Evolutionary conservation across 2,888 invertebrate species (phyloP).

Genomic region (Dastarcus helophoroides): DNA sequence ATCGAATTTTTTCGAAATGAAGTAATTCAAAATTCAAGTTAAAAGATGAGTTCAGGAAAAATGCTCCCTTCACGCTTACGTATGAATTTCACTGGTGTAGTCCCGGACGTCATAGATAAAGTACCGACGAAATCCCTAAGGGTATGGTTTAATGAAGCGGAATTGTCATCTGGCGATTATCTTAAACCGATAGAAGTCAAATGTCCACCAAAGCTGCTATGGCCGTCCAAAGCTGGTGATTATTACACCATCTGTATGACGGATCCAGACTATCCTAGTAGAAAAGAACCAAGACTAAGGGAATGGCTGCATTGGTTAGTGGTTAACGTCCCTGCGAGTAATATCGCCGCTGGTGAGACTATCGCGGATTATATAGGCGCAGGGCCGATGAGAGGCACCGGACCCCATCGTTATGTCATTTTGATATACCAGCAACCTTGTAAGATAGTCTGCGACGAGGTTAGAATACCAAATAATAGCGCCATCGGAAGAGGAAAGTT

Average conservation of each 20-base stretch:
- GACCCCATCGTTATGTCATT: conserved; percentile 63
- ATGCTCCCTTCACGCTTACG: too few relatives aligned
- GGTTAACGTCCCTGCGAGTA: conserved; percentile 57
- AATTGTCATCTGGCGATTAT: conserved; percentile 43
- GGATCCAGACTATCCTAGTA: conserved; percentile 66
- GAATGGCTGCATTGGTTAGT: conserved; percentile 75
- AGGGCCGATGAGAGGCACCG: conserved; percentile 61
- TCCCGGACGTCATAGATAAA: conserved; percentile 57
- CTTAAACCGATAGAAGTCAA: conserved; percentile 63
- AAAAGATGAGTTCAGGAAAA: too few relatives aligned
- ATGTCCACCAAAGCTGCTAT: conserved; percentile 34
- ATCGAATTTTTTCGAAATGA: too few relatives aligned
- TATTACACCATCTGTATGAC: conserved; percentile 38
- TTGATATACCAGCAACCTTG: conserved; percentile 38
- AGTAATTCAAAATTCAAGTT: too few relatives aligned
- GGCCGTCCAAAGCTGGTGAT: conserved; percentile 27
- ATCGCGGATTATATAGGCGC: conserved; percentile 56
- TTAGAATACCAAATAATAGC: conserved; percentile 25
- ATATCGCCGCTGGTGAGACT: conserved; percentile 37
- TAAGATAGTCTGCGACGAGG: conserved; percentile 24
- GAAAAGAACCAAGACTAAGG: conserved; percentile 55
- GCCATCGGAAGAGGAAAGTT: conserved; percentile 47
- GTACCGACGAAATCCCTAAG: conserved; percentile 44
- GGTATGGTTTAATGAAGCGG: conserved; percentile 36
- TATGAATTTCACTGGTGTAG: too few relatives aligned